Conservation (phyloP, 1,140 invertebrate genomes). For the Doryteuthis pealeii region DNA sequence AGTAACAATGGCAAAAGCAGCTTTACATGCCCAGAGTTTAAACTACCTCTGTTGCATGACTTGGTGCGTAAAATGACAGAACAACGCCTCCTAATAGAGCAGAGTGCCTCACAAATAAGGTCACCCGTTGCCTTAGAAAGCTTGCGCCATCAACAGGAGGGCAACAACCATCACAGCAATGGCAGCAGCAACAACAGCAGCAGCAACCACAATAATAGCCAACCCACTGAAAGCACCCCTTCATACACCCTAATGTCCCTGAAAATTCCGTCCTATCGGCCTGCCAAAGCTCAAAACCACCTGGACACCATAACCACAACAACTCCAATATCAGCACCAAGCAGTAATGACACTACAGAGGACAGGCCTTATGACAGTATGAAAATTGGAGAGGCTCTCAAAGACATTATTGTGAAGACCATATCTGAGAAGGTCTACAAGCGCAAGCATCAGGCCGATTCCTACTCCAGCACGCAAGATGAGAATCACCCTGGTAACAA, state of each 20-base stretch:
- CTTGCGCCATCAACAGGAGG: neutral
- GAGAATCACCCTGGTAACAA: conserved; percentile 11
- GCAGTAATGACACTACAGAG: neutral
- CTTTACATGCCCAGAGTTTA: conserved; percentile 38
- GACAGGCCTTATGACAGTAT: conserved; percentile 42
- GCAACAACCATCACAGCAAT: conserved; percentile 4
- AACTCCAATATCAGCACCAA: neutral
- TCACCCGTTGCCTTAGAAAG: conserved; percentile 12
- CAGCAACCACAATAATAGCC: conserved; percentile 1
- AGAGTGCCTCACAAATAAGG: conserved; percentile 16
- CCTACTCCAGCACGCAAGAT: conserved; percentile 8
- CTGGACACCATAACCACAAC: neutral
- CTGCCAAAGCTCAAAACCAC: conserved; percentile 43
- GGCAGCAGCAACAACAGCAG: neutral
- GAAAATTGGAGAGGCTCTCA: conserved; percentile 63
- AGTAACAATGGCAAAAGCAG: conserved; percentile 11
- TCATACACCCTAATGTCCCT: conserved; percentile 56
- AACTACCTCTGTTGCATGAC: conserved; percentile 56
- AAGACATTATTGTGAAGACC: conserved; percentile 82
- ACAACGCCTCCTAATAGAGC: conserved; percentile 56
- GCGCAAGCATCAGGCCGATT: neutral
- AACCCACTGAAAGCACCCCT: neutral
- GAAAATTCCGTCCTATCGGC: conserved; percentile 90
- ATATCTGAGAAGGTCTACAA: conserved; percentile 77
- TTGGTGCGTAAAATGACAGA: conserved; percentile 57